Percentiles rank a stretch among this genome's conserved stretches.
Evolutionary conservation across 2,888 invertebrate species (phyloP).

Genomic region (Rapana venosa): DNA sequence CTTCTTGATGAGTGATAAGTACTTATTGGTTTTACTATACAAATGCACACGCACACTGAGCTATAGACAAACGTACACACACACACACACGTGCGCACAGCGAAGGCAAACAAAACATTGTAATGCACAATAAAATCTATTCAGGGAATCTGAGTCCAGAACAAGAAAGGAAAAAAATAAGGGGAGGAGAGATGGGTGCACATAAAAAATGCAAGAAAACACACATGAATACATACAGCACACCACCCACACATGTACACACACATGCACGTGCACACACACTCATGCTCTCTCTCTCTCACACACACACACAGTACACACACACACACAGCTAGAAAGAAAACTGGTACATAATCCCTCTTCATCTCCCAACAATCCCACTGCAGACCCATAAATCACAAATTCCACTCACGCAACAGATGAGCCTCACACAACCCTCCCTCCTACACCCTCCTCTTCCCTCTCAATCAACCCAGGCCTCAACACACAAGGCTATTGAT

Average conservation of each 20-base stretch:
- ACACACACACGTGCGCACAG: too few relatives aligned
- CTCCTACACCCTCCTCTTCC: not conserved
- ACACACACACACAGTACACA: not conserved
- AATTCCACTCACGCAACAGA: conserved; percentile 31
- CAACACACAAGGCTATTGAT: conserved; percentile 31
- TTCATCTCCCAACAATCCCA: conserved; percentile 11
- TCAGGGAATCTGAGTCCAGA: not conserved
- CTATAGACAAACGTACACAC: too few relatives aligned
- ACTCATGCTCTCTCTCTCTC: not conserved
- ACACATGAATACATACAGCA: not conserved
- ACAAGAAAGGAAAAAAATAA: not conserved
- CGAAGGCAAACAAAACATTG: too few relatives aligned
- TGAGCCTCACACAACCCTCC: conserved; percentile 7
- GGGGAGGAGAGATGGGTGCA: not conserved
- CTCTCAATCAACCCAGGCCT: conserved; percentile 15
- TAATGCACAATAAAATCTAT: too few relatives aligned
- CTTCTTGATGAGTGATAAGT: too few relatives aligned
- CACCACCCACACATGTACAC: too few relatives aligned
- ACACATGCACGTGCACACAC: not conserved
- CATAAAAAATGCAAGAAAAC: not conserved
- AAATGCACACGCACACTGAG: too few relatives aligned
- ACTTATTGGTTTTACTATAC: too few relatives aligned
- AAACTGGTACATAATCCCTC: not conserved
- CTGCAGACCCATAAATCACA: conserved; percentile 24
- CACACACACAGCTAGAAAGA: not conserved